Conservation (phyloP, 2,113 vertebrate species). For the Muscicapa adusta region DNA sequence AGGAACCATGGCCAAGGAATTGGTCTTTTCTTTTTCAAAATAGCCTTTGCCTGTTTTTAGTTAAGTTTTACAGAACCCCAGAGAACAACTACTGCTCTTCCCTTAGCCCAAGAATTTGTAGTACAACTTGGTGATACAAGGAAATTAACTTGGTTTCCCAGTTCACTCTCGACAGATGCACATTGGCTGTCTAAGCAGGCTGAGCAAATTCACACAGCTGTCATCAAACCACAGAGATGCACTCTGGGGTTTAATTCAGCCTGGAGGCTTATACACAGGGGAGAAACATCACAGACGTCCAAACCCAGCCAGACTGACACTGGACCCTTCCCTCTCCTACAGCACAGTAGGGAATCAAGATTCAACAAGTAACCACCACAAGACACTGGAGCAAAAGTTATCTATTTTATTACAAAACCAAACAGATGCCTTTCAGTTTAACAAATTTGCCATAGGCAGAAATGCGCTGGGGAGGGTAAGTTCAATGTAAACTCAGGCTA, state of each 20-base stretch:
- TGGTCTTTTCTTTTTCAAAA: neutral
- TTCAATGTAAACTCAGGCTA: neutral
- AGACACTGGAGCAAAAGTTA: conserved; percentile 2
- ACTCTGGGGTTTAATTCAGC: neutral
- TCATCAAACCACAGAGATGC: neutral
- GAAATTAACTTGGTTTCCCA: neutral
- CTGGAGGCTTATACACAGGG: neutral
- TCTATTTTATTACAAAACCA: conserved; percentile 66
- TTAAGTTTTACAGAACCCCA: neutral
- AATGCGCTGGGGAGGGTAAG: neutral
- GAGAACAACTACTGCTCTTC: neutral
- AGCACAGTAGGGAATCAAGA: neutral
- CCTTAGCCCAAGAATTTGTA: neutral
- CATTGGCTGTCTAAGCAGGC: neutral
- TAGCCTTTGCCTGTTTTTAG: neutral
- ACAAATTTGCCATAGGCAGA: neutral
- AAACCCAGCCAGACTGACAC: neutral
- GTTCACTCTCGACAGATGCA: neutral
- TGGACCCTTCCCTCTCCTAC: neutral
- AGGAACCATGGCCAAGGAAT: neutral
- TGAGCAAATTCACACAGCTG: neutral
- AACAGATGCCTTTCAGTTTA: conserved; percentile 30
- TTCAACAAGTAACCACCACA: neutral
- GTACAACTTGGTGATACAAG: neutral
- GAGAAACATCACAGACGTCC: neutral